A percentile compares a stretch with the other conserved stretches of the same genome.
Evolutionary conservation across 1,140 invertebrate species (phyloP).

Genomic region (Schlechtendalia chinensis): DNA sequence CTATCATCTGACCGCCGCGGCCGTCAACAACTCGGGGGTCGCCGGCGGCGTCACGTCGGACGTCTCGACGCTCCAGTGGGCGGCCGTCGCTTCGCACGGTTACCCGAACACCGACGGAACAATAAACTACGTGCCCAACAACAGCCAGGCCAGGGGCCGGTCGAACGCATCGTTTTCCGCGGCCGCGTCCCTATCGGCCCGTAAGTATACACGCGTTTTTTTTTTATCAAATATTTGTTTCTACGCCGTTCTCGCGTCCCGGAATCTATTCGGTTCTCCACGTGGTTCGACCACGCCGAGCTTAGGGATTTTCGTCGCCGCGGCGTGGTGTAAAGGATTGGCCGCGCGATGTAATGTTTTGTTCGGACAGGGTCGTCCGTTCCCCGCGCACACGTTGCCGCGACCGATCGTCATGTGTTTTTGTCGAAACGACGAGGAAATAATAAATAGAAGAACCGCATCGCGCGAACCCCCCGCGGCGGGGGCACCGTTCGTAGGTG

Average conservation of each 20-base stretch:
- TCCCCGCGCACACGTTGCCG: too few species aligned
- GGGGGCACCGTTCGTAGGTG: background rate
- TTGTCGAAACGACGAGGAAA: too few species aligned
- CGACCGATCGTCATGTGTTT: too few species aligned
- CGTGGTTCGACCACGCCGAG: too few species aligned
- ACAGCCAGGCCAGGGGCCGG: slow-evolving; percentile 2
- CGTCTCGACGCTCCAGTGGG: slow-evolving; percentile 6
- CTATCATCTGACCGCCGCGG: background rate
- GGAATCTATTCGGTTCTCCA: too few species aligned
- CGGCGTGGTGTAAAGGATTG: too few species aligned
- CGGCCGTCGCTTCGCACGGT: background rate
- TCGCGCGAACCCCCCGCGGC: background rate
- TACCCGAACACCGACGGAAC: slow-evolving; percentile 45
- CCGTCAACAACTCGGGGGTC: slow-evolving; percentile 60
- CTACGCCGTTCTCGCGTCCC: too few species aligned
- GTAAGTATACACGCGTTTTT: slow-evolving; percentile 30
- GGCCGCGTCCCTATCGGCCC: slow-evolving; percentile 26
- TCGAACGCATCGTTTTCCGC: slow-evolving; percentile 21
- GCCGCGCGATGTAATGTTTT: too few species aligned
- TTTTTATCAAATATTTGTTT: too few species aligned
- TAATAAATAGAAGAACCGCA: too few species aligned
- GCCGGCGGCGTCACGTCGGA: slow-evolving; percentile 53
- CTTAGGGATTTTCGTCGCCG: too few species aligned
- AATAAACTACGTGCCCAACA: slow-evolving; percentile 28
- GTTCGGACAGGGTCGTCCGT: too few species aligned